Evolutionary conservation across 2,113 vertebrate genomes (phyloP), one percentile per base, ranked within the genome.

Genomic region (Sylvia atricapilla): DNA sequence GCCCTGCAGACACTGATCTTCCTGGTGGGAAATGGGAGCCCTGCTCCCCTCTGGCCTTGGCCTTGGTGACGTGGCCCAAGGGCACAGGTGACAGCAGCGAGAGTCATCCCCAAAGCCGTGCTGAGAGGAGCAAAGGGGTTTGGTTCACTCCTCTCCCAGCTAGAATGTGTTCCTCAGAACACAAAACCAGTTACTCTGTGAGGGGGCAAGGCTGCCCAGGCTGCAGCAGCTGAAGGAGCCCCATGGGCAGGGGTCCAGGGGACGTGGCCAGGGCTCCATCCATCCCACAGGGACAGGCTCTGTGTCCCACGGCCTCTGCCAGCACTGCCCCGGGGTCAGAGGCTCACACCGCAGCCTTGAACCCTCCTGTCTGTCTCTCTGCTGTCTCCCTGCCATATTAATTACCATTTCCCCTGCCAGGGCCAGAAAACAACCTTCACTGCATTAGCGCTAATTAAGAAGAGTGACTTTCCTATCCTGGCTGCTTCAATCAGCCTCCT

Each of bases 361-460:
- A 97, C 97, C 97, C 95, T 74, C 97, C 64, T 63, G 91, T 97
- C 97, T 97, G 97, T 87, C 95, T 95, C 94, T 84, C 92, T 52
- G 72, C 93, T 93, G 89, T 88, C 96, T 95, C 79, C 89, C 91
- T 96, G 97, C 97, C 97, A 94, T 96, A 97, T 98, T 98, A 97
- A 98, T 98, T 98, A 97, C 96, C 91, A 94, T 97, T 96, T 94
- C 93, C 96, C 97, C 96, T 94, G 95, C 95, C 96, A 94, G 93
- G 81, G 97, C 93, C 97, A 96, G 94, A 94, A 97, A 96, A 97
- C 97, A 97, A 95, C 95, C 96, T 94, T 53, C 55, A 80, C 95
- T 97, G 97, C 97, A 98, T 98, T 98, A 98, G 95, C 50, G 95
- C 97, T 98, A 98, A 98, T 98, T 98, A 98, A 97, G 97, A 97